These are phyloP conservation scores for Drosophila differens DNA, from an alignment of 2,888 invertebrate genomes.

Conservation along the genomic window DNA sequence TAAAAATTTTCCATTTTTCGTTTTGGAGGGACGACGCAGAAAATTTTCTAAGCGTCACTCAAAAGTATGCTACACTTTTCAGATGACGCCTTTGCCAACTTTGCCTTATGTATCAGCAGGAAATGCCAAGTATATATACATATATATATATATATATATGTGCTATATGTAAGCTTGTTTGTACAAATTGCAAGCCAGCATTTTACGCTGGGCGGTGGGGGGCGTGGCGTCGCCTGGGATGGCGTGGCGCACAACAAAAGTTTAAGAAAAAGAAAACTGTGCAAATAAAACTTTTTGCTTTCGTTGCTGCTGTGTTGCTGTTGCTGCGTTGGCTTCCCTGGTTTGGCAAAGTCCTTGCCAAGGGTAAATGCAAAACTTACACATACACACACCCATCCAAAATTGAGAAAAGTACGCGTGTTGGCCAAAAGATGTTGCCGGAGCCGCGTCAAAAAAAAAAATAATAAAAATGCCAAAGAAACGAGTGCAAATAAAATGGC, in stretches of 20 bases:
- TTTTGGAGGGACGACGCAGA: slow-evolving; percentile 23
- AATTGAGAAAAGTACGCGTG: slow-evolving; percentile 61
- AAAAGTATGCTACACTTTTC: slow-evolving; percentile 77
- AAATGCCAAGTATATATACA: slow-evolving; percentile 32
- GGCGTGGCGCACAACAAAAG: slow-evolving; percentile 67
- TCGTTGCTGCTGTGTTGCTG: slow-evolving; percentile 37
- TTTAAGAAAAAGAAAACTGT: slow-evolving; percentile 76
- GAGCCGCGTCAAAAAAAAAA: slow-evolving; percentile 57
- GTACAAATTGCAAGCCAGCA: slow-evolving; percentile 80
- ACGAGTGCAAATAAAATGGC: slow-evolving; percentile 78
- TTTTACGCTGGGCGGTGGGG: slow-evolving; percentile 47
- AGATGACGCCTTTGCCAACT: slow-evolving; percentile 66
- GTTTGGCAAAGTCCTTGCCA: slow-evolving; percentile 81
- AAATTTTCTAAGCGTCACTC: slow-evolving; percentile 68
- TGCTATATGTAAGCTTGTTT: slow-evolving; percentile 56
- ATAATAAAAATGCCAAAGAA: slow-evolving; percentile 62
- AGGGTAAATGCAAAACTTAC: slow-evolving; percentile 83
- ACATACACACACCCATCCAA: slow-evolving; percentile 30
- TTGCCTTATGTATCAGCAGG: slow-evolving; percentile 53
- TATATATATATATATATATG: slow-evolving; percentile 18
- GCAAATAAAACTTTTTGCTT: slow-evolving; percentile 82
- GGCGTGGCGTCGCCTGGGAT: slow-evolving; percentile 1
- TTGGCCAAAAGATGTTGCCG: slow-evolving; percentile 74
- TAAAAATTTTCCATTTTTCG: slow-evolving; percentile 70
- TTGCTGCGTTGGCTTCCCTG: slow-evolving; percentile 53